phyloP scores from a whole-genome alignment of 2,113 vertebrate species.

The Pongo pygmaeus region DNA sequence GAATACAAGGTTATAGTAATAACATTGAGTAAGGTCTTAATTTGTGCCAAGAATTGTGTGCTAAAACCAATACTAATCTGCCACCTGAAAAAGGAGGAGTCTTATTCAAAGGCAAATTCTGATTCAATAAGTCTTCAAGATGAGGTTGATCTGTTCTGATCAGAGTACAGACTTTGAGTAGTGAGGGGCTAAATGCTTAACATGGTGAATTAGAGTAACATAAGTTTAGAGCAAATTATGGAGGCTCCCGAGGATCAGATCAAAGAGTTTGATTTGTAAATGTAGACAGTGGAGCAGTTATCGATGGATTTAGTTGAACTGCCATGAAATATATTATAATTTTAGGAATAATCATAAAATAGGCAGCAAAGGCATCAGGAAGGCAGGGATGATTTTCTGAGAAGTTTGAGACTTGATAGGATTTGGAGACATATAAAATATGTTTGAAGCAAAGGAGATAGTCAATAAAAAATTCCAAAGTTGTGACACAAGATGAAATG shows the following conservation, averaged over 20 bases:
- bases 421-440: constrained; percentile 34
- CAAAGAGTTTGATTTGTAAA: neutral
- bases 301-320: neutral
- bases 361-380: neutral
- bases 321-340: neutral
- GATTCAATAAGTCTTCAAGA: neutral
- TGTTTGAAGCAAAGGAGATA: neutral
- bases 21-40: neutral
- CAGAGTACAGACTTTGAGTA: neutral
- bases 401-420: constrained; percentile 1
- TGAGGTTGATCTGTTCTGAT: neutral
- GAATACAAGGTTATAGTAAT: neutral
- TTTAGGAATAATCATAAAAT: neutral
- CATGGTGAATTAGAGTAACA: neutral
- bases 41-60: neutral
- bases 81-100: neutral
- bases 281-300: neutral
- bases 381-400: neutral
- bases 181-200: neutral
- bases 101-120: constrained; percentile 4
- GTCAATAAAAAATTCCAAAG: neutral
- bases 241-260: neutral
- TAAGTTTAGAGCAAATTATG: neutral
- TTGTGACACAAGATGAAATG: neutral
- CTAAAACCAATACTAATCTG: neutral